A percentile compares a stretch with the other conserved stretches of the same genome.
Conservation (phyloP, 2,888 invertebrate species). For the Pyrochroa serraticornis region DNA sequence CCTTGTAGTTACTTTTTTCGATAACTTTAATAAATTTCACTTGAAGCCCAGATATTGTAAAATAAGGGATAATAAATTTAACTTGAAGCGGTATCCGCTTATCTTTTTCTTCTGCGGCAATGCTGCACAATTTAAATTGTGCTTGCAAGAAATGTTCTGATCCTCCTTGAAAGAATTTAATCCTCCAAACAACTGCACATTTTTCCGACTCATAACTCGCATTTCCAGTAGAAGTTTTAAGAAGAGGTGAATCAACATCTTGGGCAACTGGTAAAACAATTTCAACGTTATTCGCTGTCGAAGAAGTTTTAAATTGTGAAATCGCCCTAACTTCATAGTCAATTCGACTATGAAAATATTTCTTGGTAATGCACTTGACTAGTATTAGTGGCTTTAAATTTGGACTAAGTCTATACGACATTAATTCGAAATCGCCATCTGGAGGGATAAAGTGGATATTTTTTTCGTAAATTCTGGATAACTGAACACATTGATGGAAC, state of each 20-base stretch:
- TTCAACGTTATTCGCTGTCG: conserved; percentile 95
- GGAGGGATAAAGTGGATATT: conserved; percentile 96
- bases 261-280: conserved; percentile 89
- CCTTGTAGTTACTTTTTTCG: conserved; percentile 96
- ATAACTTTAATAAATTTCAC: conserved; percentile 91
- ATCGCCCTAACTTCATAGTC: conserved; percentile 97
- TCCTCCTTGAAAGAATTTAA: conserved; percentile 92
- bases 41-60: conserved; percentile 95
- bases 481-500: conserved; percentile 92
- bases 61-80: conserved; percentile 95
- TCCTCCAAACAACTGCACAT: conserved; percentile 92
- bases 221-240: conserved; percentile 89
- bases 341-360: conserved; percentile 91
- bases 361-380: conserved; percentile 94
- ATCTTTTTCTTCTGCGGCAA: conserved; percentile 85
- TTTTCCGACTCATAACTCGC: conserved; percentile 93
- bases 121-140: conserved; percentile 91
- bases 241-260: conserved; percentile 94
- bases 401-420: conserved; percentile 92
- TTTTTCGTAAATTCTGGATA: conserved; percentile 92
- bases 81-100: conserved; percentile 94
- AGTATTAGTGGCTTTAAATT: conserved; percentile 89
- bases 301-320: conserved; percentile 91
- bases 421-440: conserved; percentile 94
- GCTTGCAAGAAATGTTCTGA: conserved; percentile 95